phyloP scores from a whole-genome alignment of 2,888 invertebrate genomes.

The Nysson spinosus region DNA sequence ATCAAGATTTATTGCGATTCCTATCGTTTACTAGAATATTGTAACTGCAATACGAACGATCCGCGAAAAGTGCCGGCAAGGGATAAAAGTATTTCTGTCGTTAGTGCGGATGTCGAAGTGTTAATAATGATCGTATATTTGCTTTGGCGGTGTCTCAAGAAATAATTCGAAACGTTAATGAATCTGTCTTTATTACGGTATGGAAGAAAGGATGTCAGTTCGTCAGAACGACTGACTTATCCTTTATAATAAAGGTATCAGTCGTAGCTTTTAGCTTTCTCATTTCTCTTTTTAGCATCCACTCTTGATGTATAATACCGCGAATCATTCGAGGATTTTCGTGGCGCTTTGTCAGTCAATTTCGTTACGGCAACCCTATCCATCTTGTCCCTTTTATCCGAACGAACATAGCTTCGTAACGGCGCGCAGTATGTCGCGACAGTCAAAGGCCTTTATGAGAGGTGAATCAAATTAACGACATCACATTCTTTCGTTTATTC shows the following conservation, averaged over 20 bases:
- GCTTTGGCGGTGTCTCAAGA: too few species aligned
- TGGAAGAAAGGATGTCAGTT: constrained; percentile 40
- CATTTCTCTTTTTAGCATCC: neutral
- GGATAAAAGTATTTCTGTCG: too few species aligned
- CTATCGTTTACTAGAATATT: too few species aligned
- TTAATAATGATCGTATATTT: neutral
- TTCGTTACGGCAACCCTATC: constrained; percentile 25
- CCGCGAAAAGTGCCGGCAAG: too few species aligned
- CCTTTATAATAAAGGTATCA: constrained; percentile 29
- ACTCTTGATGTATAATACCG: constrained; percentile 6
- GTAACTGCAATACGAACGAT: too few species aligned
- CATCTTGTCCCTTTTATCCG: constrained; percentile 8
- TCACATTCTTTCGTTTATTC: too few species aligned
- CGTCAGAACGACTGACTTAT: constrained; percentile 34
- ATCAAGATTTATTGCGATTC: too few species aligned
- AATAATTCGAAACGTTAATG: constrained; percentile 16
- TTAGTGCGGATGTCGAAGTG: too few species aligned
- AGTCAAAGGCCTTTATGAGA: neutral
- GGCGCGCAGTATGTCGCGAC: neutral
- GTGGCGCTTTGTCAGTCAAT: constrained; percentile 31
- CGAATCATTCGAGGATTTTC: constrained; percentile 20
- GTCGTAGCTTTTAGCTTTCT: constrained; percentile 27
- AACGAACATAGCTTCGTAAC: constrained; percentile 4
- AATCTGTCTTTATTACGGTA: constrained; percentile 32
- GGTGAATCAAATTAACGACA: neutral